These are phyloP conservation scores for Brachypodius melanocephalos DNA, from an alignment of 2,113 vertebrate species.

Conservation along the genomic window DNA sequence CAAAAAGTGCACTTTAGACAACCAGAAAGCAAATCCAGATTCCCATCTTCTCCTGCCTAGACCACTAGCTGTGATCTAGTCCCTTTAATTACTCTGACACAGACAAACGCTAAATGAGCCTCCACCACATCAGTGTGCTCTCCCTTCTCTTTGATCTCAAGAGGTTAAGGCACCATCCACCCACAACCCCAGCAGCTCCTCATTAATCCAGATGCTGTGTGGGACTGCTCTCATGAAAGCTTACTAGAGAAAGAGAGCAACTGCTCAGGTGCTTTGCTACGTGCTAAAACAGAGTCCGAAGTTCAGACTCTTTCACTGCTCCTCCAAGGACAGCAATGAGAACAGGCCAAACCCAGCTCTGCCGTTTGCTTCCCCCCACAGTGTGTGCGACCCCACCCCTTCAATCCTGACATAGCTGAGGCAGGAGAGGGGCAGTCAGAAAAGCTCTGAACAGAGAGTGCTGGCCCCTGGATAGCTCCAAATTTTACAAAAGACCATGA, in stretches of 20 bases:
- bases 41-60: not conserved
- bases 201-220: not conserved
- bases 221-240: not conserved
- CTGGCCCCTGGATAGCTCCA: not conserved
- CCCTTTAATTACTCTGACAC: not conserved
- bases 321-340: not conserved
- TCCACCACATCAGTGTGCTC: not conserved
- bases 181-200: not conserved
- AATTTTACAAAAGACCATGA: not conserved
- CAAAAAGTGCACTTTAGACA: not conserved
- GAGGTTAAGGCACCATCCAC: not conserved
- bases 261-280: not conserved
- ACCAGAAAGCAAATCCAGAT: not conserved
- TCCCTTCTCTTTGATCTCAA: not conserved
- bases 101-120: not conserved
- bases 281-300: not conserved
- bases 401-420: not conserved
- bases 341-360: not conserved
- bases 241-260: not conserved
- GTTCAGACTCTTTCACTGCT: not conserved
- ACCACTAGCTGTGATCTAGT: not conserved
- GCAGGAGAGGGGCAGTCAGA: fast-evolving
- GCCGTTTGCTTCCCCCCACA: fast-evolving
- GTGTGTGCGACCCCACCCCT: no score
- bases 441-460: fast-evolving